A percentile compares a stretch with the other conserved stretches of the same genome.
phyloP scores from a whole-genome alignment of 2,113 vertebrate species.

The Oryzias javanicus region DNA sequence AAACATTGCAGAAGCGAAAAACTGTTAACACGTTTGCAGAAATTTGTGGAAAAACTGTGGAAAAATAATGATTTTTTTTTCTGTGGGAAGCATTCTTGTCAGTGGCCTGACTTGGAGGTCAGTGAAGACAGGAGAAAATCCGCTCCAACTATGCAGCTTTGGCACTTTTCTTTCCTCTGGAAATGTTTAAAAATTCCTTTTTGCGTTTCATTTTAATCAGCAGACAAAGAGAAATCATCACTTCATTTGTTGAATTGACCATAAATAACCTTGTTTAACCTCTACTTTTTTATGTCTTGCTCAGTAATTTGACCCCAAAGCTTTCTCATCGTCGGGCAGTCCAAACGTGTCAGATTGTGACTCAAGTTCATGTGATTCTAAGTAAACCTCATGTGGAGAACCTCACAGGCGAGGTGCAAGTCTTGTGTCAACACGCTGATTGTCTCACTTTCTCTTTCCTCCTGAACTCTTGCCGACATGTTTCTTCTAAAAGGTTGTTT shows the following conservation, averaged over 20 bases:
- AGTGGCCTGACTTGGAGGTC: constrained; percentile 2
- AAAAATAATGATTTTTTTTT: background rate
- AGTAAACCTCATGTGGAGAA: constrained; percentile 11
- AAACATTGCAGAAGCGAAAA: background rate
- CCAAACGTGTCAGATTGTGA: constrained; percentile 10
- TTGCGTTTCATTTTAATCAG: background rate
- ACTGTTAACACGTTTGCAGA: constrained; percentile 1
- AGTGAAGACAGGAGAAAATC: constrained; percentile 2
- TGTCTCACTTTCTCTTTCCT: constrained; percentile 11
- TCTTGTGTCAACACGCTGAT: constrained; percentile 18
- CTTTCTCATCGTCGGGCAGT: constrained; percentile 6
- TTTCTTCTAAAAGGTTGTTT: constrained; percentile 5
- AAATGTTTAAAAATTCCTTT: background rate
- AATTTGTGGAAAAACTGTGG: background rate
- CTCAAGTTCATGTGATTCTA: constrained; percentile 42
- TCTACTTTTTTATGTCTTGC: background rate
- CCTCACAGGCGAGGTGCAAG: too few relatives aligned
- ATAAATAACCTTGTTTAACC: background rate
- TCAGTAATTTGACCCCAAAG: background rate
- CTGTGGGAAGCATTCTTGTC: background rate
- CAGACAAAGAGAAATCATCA: too few relatives aligned
- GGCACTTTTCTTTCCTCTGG: background rate
- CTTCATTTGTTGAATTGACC: background rate
- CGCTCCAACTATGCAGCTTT: constrained; percentile 1
- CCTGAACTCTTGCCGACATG: background rate